Base-by-base conservation (phyloP, 2,888 invertebrate species). In the Latrodectus hesperus region DNA sequence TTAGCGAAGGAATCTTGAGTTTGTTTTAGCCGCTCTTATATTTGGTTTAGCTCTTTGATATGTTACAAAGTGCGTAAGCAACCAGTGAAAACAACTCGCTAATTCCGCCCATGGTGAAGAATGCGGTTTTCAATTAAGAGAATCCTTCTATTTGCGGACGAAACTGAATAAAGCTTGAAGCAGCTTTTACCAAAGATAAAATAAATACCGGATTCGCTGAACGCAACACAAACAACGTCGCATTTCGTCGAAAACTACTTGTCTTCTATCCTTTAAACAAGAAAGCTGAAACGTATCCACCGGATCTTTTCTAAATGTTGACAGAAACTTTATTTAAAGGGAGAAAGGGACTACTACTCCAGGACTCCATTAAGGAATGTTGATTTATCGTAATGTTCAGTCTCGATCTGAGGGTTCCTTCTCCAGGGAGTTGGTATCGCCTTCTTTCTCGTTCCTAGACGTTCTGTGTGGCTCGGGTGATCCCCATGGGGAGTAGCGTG, bases 251-350 rank as follows among this genome's bases (percentile, higher is more conserved):
- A 84, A 73, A 38, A 38, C 38, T 65, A 60, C 38, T 71, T 80
- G 65, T 77, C 75, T 38, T 38, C 38, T 75, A 67, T 68, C 86
- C 77, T 86, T 86, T 86, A 83, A 88, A 88, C 88, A 88, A 88
- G 88, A 88, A 88, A 83, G 87, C 73, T 49, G 82, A 77, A 87
- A 82, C 81, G 81, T 71, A 83, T 83, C 78, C 64, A 70, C 52
- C 64, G 70, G 78, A 88, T 88, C 88, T 88, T 83, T 88, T 88
- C 88, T 65, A 83, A 86, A 78, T 88, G 88, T 88, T 88, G 88
- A 88, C 88, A 88, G 82, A 83, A 88, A 88, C 82, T 88, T 88
- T 88, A 88, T 88, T 88, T 88, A 88, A 88, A 83, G 79, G 81
- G 79, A 85, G 87, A 87, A 81, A 88, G 73, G 38, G 78, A 77